Evolutionary conservation across 2,797 vertebrate genomes (phyloP), one percentile per base, ranked within the genome.

Genomic region (Sylvilagus floridanus): DNA sequence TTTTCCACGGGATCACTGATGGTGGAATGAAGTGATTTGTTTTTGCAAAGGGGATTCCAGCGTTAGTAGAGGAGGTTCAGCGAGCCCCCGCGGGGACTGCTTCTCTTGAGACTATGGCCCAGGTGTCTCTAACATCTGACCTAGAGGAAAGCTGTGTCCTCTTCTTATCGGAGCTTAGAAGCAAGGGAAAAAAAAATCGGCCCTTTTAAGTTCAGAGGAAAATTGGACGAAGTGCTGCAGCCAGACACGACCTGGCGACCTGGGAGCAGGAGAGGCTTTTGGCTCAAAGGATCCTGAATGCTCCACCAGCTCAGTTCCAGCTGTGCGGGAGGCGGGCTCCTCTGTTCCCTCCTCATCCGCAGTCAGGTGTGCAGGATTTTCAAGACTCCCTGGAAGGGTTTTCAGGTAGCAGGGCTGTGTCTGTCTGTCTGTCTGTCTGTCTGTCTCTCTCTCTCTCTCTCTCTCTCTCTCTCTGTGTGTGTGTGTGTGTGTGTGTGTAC

Each of bases 11-110:
- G 24, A 47, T 95, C 90, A 73, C 62, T n/a, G 47, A 71, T 10
- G 37, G 65, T 84, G 63, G 76, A 75, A 72, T 76, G 89, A 88
- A 88, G 54, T 76, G 26, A 66, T 84, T 54, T 50, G 65, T 91
- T 69, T 83, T 88, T 85, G 65, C 78, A 81, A 83, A 84, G 69
- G 14, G 26, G 75, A 82, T 82, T 54, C 11, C 24, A 22, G 30
- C 30, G 42, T 69, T 1, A 2, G 3, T 69, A 12, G 30, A 1
- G 66, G 62, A 30, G 42, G 22, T 35, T 89, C 35, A 47, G 84
- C 66, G 52, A 79, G 42, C 16, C 11, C 17, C 12, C 21, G 1
- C 21, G 68, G 71, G 73, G 73, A 62, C 32, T 1, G 14, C 10
- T 13, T 71, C 52, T 10, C 16, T 87, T 57, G 14, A 5, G 22